phyloP scores from a whole-genome alignment of 2,888 invertebrate genomes.

The Cybosia mesomella region DNA sequence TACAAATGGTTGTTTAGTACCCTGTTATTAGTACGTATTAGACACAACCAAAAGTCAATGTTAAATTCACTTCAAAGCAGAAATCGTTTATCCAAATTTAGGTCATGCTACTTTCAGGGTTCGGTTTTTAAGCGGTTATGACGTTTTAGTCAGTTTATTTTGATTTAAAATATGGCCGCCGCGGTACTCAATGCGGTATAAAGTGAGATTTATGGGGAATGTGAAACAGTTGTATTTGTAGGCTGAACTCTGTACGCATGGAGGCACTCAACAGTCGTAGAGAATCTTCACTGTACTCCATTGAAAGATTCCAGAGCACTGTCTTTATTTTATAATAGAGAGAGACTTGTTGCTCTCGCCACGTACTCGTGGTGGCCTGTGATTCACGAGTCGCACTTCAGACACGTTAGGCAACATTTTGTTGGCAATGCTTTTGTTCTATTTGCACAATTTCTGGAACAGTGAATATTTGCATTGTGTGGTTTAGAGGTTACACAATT shows the following conservation, averaged over 20 bases:
- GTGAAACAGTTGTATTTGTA: conserved; percentile 74
- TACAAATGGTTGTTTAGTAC: not conserved
- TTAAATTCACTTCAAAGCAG: conserved; percentile 61
- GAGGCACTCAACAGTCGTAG: conserved; percentile 65
- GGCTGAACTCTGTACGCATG: conserved; percentile 68
- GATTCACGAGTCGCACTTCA: conserved; percentile 60
- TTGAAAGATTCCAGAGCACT: conserved; percentile 74
- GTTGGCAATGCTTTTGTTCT: conserved; percentile 66
- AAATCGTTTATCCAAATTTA: conserved; percentile 63
- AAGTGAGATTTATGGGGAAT: conserved; percentile 76
- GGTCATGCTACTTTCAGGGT: conserved; percentile 58
- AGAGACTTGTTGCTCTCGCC: conserved; percentile 73
- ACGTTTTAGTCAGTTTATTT: conserved; percentile 60
- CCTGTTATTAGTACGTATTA: not conserved
- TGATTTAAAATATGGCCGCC: conserved; percentile 67
- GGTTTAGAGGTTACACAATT: conserved; percentile 33
- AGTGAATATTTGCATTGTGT: conserved; percentile 24
- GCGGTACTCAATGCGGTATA: conserved; percentile 66
- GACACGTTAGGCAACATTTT: conserved; percentile 52
- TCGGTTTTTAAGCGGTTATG: conserved; percentile 65
- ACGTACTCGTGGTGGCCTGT: conserved; percentile 59
- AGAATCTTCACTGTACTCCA: conserved; percentile 84
- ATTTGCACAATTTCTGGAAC: conserved; percentile 47
- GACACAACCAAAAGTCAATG: conserved; percentile 53
- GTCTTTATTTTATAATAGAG: conserved; percentile 76